A percentile compares a stretch with the other conserved stretches of the same genome.
These are phyloP conservation scores for Apeira syringaria DNA, from an alignment of 2,888 invertebrate species.

Conservation along the genomic window DNA sequence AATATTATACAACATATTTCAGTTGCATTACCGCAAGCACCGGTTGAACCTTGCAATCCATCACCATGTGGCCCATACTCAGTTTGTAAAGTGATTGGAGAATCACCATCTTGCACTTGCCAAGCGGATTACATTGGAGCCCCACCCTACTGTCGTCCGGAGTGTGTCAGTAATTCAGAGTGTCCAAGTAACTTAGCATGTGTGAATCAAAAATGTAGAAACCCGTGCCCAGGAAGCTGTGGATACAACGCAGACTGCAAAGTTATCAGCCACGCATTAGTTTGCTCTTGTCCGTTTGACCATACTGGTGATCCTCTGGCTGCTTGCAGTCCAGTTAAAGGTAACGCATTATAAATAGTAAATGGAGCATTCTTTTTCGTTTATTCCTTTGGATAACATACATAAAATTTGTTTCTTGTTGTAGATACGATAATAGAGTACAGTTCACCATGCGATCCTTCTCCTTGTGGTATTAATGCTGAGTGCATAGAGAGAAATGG, in stretches of 20 bases:
- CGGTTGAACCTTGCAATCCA: conserved; percentile 85
- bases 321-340: conserved; percentile 67
- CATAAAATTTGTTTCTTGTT: conserved; percentile 29
- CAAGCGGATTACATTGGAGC: conserved; percentile 84
- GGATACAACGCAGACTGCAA: conserved; percentile 88
- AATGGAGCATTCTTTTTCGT: no score
- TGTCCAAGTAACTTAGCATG: conserved; percentile 86
- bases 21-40: conserved; percentile 65
- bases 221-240: conserved; percentile 88
- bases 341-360: no score
- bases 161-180: conserved; percentile 87
- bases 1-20: conserved; percentile 27
- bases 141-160: conserved; percentile 87
- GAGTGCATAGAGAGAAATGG: conserved; percentile 85
- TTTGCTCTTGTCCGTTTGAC: conserved; percentile 85
- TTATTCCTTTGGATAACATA: no score
- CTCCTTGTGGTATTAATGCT: conserved; percentile 87
- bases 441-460: conserved; percentile 85
- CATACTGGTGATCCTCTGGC: conserved; percentile 87
- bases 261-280: conserved; percentile 88
- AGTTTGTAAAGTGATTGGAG: conserved; percentile 84
- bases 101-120: conserved; percentile 87
- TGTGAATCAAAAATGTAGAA: conserved; percentile 87
- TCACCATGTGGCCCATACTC: conserved; percentile 88
- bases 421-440: conserved; percentile 67